Percentiles rank a stretch among this genome's conserved stretches.
These are phyloP conservation scores for Ditylenchus weischeri DNA, from an alignment of 2,888 invertebrate species.

Conservation along the genomic window DNA sequence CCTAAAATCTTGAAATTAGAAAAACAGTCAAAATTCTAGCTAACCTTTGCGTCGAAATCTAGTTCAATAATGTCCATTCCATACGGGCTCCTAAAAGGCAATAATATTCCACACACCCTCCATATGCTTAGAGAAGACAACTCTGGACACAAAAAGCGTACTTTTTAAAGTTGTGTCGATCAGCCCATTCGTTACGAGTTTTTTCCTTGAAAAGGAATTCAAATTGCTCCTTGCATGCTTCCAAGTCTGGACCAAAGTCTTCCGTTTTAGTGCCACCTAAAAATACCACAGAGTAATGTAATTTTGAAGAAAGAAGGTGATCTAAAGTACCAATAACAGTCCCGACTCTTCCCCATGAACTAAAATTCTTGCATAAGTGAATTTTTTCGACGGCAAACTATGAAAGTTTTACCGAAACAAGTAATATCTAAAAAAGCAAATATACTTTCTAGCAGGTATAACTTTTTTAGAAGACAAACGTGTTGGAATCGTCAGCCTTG, in stretches of 20 bases:
- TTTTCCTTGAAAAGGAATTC: slow-evolving; percentile 70
- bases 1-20: slow-evolving; percentile 18
- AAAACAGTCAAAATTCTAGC: background rate
- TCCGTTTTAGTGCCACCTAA: slow-evolving; percentile 41
- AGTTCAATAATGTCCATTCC: slow-evolving; percentile 81
- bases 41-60: slow-evolving; percentile 70
- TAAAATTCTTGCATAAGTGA: no score
- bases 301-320: no score
- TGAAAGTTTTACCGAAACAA: slow-evolving; percentile 68
- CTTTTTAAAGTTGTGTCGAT: slow-evolving; percentile 69
- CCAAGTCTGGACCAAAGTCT: slow-evolving; percentile 35
- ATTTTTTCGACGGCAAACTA: no score
- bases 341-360: slow-evolving; percentile 90
- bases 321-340: slow-evolving; percentile 75
- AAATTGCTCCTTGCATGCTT: slow-evolving; percentile 46
- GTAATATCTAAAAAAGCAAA: slow-evolving; percentile 65
- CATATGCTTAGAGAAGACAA: background rate
- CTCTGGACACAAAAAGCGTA: slow-evolving; percentile 78
- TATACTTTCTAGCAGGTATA: background rate
- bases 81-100: slow-evolving; percentile 64
- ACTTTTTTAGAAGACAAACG: slow-evolving; percentile 9
- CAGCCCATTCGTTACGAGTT: slow-evolving; percentile 76
- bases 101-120: no score
- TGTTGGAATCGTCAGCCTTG: slow-evolving; percentile 67
- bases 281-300: no score